Conservation (phyloP, 1,140 invertebrate species). For the Dreissena polymorpha region DNA sequence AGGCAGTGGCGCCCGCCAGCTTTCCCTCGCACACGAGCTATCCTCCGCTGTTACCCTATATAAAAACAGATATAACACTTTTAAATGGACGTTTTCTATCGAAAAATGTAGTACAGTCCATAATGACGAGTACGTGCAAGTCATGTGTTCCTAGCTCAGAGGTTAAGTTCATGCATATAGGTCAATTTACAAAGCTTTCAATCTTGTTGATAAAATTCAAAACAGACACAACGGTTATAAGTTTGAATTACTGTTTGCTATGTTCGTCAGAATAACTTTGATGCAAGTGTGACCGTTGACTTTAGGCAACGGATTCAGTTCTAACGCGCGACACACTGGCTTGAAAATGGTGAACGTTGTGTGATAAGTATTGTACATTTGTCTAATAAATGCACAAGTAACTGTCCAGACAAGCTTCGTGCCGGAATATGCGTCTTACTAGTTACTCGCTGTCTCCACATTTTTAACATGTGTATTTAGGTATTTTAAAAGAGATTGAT, state of each 20-base stretch:
- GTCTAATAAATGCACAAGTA: neutral
- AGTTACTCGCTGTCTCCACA: no score
- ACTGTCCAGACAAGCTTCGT: neutral
- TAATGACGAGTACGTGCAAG: neutral
- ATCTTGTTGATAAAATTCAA: no score
- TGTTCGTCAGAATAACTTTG: neutral
- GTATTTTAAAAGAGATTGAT: no score
- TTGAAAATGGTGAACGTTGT: no score
- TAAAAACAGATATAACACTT: neutral
- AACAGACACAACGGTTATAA: no score
- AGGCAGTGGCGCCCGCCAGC: conserved; percentile 59
- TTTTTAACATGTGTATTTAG: no score
- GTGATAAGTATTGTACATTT: no score
- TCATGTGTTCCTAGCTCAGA: neutral
- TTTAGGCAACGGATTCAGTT: neutral
- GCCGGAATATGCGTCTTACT: no score
- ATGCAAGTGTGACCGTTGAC: neutral
- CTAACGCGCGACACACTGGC: neutral
- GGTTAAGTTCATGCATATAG: neutral
- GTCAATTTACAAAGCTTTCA: neutral
- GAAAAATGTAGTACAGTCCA: neutral
- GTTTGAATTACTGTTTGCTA: no score
- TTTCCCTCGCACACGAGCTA: conserved; percentile 54
- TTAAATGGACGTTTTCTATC: neutral
- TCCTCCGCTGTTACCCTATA: conserved; percentile 65